Evolutionary conservation across 2,113 vertebrate species (phyloP).

Genomic region (Bungarus multicinctus): DNA sequence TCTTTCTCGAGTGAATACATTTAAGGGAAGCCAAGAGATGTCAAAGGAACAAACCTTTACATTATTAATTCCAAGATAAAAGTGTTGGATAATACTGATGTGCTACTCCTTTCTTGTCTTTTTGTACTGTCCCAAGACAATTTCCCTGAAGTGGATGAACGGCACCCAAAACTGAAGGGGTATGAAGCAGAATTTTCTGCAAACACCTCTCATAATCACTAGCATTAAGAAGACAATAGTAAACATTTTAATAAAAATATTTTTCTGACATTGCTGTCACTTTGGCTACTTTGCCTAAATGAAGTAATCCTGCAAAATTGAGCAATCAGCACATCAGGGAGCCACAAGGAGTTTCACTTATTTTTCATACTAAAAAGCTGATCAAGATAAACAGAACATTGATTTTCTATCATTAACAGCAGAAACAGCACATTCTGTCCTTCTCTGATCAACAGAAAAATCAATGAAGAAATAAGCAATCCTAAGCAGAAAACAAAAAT

Average conservation of each 20-base stretch:
- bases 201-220: not conserved
- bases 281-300: not conserved
- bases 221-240: not conserved
- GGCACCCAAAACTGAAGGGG: not conserved
- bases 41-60: not conserved
- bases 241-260: not conserved
- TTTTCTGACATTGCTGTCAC: not conserved
- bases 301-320: not conserved
- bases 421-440: not conserved
- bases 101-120: not conserved
- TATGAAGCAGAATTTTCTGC: not conserved
- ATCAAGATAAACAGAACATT: not conserved
- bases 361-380: not conserved
- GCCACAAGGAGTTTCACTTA: not conserved
- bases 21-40: not conserved
- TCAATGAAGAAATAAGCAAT: not conserved
- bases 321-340: not conserved
- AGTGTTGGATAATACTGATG: not conserved
- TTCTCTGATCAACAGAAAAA: not conserved
- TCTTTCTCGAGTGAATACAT: not conserved
- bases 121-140: not conserved
- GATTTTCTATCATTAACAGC: not conserved
- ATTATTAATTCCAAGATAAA: conserved; percentile 10
- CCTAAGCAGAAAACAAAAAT: not conserved
- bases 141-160: not conserved